Evolutionary conservation across 2,113 vertebrate genomes (phyloP), one percentile per base, ranked within the genome.

Genomic region (Chamaea fasciata): DNA sequence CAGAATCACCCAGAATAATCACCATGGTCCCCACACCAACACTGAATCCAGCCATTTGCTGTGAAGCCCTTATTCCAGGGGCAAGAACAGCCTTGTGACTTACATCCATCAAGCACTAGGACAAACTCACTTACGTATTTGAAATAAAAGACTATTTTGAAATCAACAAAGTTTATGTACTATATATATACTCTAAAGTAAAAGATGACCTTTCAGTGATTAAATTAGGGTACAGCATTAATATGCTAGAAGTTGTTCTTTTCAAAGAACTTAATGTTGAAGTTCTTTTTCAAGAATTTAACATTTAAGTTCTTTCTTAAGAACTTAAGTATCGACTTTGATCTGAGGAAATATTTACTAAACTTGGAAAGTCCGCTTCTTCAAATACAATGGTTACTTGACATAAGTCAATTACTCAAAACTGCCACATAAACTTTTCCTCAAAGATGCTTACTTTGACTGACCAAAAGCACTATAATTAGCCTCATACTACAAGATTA

Each of bases 1-100:
- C 52, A 53, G 30, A 26, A 46, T 15, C 21, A 59, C 5, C 2
- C 28, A 37, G 30, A 23, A 28, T 41, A 47, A 70, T 5, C 24
- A 28, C 4, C 21, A 10, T 3, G 23, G 53, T 69, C 31, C 10
- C 5, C 31, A 75, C 19, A 62, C 13, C 42, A 67, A 28, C 60
- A 70, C 27, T 9, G 13, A 52, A 41, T 5, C 0, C 4, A 67
- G 5, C 2, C 24, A 28, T 3, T 4, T 6, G 17, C 15, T 37
- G 7, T n/a, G 56, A 79, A 14, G 12, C 22, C 22, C 30, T 41
- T 41, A 28, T 12, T 57, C 46, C 47, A 3, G 11, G 4, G n/a
- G 13, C 4, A 56, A 41, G 11, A 85, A 56, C 2, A 5, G 10
- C 30, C 44, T 39, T 28, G 17, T 13, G 55, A 26, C 27, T 78